Base-by-base conservation (phyloP, 2,888 invertebrate species). In the Hipparchia semele region DNA sequence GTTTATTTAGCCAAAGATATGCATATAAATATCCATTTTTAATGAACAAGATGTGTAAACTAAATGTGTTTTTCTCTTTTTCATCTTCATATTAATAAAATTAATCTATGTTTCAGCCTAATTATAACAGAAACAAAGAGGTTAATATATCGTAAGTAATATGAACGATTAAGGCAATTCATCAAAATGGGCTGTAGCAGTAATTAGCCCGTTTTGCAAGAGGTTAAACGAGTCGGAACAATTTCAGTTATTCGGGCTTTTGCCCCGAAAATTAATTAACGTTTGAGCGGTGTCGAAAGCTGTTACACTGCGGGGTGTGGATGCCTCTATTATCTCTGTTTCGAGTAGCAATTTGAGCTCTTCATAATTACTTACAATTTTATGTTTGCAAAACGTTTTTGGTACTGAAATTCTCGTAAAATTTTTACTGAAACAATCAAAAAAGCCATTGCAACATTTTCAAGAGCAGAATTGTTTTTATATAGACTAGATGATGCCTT, bases 251-350 rank as follows among this genome's bases (percentile, higher is more conserved):
- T 74, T 82, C 79, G 76, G 77, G 69, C 75, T 73, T 77, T 73
- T 77, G 73, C 70, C 75, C 75, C 70, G 70, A 70, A 73, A 81
- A 88, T 89, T 88, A 90, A 88, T 90, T 84, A 83, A 76, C 73
- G 58, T 72, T 76, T 68, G 74, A 64, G 71, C 64, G 23, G 68
- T 68, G 73, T 72, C 69, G 69, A 75, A 73, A 75, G 74, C 70
- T 70, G 73, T 76, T 62, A 72, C 66, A 70, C 23, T 69, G 51
- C 60, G 73, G 74, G 76, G 73, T 75, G 73, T 70, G 70, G 71
- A 74, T 70, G 23, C 45, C 71, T 60, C 59, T 54, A 68, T 69
- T 72, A 68, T 72, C 62, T 69, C 51, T 9, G 51, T 7, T 71
- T 60, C 51, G 46, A 58, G 51, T 58, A 56, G 51, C 68, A 56